These are phyloP conservation scores for Lophius americanus DNA, from an alignment of 2,797 vertebrate genomes.

Conservation along the genomic window DNA sequence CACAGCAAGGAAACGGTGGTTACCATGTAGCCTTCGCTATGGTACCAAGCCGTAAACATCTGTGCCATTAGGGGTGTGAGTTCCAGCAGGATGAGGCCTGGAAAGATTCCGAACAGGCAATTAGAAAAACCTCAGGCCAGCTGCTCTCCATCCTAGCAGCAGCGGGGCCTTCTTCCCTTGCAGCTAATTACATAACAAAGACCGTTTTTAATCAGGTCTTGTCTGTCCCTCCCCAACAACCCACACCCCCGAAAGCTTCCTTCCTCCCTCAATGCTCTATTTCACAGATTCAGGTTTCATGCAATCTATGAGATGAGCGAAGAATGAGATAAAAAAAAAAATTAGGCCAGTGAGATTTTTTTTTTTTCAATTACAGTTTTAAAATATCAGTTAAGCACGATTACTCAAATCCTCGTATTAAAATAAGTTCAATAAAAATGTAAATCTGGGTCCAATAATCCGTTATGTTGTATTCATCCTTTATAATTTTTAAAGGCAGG, in stretches of 20 bases:
- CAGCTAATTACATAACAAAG: slow-evolving; percentile 81
- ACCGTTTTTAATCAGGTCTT: slow-evolving; percentile 76
- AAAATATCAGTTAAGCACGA: too few relatives aligned
- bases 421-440: too few relatives aligned
- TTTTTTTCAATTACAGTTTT: too few relatives aligned
- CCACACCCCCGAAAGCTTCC: slow-evolving; percentile 28
- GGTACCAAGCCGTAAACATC: slow-evolving; percentile 75
- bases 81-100: slow-evolving; percentile 68
- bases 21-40: slow-evolving; percentile 50
- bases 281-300: slow-evolving; percentile 24
- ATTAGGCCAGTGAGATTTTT: neutral
- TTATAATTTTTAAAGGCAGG: too few relatives aligned
- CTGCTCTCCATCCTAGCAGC: slow-evolving; percentile 74
- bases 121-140: slow-evolving; percentile 78
- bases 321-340: neutral
- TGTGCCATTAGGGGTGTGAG: slow-evolving; percentile 70
- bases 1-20: slow-evolving; percentile 56
- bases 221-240: slow-evolving; percentile 39
- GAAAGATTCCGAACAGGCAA: slow-evolving; percentile 77
- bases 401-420: too few relatives aligned
- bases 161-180: slow-evolving; percentile 63
- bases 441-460: too few relatives aligned
- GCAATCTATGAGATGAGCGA: slow-evolving; percentile 22
- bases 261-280: slow-evolving; percentile 36
- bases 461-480: too few relatives aligned